Base-by-base conservation (phyloP, 2,797 vertebrate species). In the Champsocephalus esox region DNA sequence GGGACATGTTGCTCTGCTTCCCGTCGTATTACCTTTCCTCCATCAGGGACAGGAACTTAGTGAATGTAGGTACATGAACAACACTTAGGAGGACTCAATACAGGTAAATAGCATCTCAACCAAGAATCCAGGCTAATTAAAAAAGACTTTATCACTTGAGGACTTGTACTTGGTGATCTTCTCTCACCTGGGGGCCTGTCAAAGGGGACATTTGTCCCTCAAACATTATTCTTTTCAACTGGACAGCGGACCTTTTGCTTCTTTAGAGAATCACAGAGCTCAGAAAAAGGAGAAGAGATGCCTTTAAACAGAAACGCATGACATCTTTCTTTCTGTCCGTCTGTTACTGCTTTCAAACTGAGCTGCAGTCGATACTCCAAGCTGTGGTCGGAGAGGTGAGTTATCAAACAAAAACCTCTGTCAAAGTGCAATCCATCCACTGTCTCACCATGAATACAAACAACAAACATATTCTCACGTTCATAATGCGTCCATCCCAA, bases 101-200 rank as follows among this genome's bases (percentile, higher is more conserved):
- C 3, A 28, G 28, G 84, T 89, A 84, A 86, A 84, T 86, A 88
- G 83, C 38, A 60, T 64, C 73, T 60, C 73, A 61, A 77, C 70
- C 68, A 80, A 63, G 86, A 87, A 87, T 83, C 69, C 74, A 82
- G 84, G 84, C 81, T 86, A 80, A 88, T 88, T 89, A 81, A 86
- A 85, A 84, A 70, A 75, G 64, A 77, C 32, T 54, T 66, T 58
- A 68, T 63, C 78, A 82, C 81, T 75, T 65, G 60, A 77, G 82
- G 81, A 84, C 72, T 57, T 52, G 41, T 12, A 57, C 69, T 58
- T 13, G 38, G 71, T 72, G 77, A 83, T 83, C 66, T 17, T 70
- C 55, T 83, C 64, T 72, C 73, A 83, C 86, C 81, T 84, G 63
- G 76, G 80, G 81, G 70, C 7, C 24, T 52, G 46, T 84, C 82